Percentiles rank a stretch among this genome's conserved stretches.
phyloP scores from a whole-genome alignment of 1,140 invertebrate species.

The Drosophila watanabei region DNA sequence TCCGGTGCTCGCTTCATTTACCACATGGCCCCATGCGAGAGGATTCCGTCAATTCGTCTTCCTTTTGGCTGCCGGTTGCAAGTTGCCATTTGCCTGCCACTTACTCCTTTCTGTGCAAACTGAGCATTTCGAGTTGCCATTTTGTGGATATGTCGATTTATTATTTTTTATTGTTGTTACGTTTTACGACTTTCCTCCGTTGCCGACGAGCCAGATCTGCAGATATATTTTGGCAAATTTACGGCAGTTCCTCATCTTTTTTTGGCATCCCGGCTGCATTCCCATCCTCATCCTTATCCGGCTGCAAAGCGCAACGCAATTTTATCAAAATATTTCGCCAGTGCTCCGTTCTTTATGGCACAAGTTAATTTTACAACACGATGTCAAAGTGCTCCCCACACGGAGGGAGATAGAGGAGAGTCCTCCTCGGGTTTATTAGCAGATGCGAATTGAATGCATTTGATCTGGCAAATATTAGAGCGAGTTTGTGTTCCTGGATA shows the following conservation, averaged over 20 bases:
- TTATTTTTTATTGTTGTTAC: slow-evolving; percentile 85
- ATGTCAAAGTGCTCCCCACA: slow-evolving; percentile 40
- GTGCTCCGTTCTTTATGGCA: slow-evolving; percentile 57
- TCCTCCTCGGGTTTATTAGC: slow-evolving; percentile 31
- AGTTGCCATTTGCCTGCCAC: slow-evolving; percentile 31
- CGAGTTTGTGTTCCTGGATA: neutral
- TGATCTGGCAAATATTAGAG: slow-evolving; percentile 24
- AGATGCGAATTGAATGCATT: slow-evolving; percentile 30
- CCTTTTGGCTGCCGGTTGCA: slow-evolving; percentile 26
- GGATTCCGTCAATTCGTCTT: slow-evolving; percentile 55
- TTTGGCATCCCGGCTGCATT: slow-evolving; percentile 36
- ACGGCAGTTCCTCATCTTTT: slow-evolving; percentile 50
- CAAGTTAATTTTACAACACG: slow-evolving; percentile 74
- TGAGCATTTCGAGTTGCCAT: slow-evolving; percentile 71
- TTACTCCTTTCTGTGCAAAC: slow-evolving; percentile 67
- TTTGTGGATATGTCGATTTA: slow-evolving; percentile 85
- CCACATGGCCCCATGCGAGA: slow-evolving; percentile 61
- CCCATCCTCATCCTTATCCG: slow-evolving; percentile 16
- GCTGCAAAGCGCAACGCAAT: slow-evolving; percentile 47
- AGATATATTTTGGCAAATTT: slow-evolving; percentile 68
- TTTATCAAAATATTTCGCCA: slow-evolving; percentile 64
- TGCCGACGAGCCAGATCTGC: slow-evolving; percentile 52
- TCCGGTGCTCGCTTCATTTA: slow-evolving; percentile 55
- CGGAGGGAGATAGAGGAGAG: slow-evolving; percentile 8
- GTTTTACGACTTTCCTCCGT: slow-evolving; percentile 76